phyloP scores from a whole-genome alignment of 2,797 vertebrate genomes.

The Pipistrellus pygmaeus region DNA sequence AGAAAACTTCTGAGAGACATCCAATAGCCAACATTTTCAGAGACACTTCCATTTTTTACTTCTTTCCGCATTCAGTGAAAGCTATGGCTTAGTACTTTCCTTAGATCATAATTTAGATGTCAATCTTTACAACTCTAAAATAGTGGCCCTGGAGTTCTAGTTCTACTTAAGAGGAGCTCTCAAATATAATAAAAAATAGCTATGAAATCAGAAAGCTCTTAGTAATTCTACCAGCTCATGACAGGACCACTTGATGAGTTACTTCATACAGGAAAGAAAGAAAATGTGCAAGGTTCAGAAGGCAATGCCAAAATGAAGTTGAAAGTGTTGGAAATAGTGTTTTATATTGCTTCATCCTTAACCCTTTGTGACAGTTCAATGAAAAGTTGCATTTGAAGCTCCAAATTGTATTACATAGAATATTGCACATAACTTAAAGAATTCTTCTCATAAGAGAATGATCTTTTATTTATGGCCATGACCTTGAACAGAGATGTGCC shows the following conservation, averaged over 20 bases:
- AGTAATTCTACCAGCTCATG: slow-evolving; percentile 77
- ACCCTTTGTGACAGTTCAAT: slow-evolving; percentile 46
- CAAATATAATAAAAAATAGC: slow-evolving; percentile 82
- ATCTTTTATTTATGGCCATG: not conserved
- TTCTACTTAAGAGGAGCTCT: slow-evolving; percentile 77
- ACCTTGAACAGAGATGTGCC: not conserved
- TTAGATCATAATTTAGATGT: slow-evolving; percentile 82
- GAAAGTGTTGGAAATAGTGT: slow-evolving; percentile 66
- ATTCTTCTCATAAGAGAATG: not conserved
- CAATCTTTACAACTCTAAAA: slow-evolving; percentile 80
- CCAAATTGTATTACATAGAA: not conserved
- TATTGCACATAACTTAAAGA: not conserved
- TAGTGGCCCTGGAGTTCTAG: slow-evolving; percentile 77
- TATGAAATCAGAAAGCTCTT: slow-evolving; percentile 82
- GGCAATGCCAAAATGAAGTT: slow-evolving; percentile 59
- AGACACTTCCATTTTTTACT: slow-evolving; percentile 68
- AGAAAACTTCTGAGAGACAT: slow-evolving; percentile 53
- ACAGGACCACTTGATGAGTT: slow-evolving; percentile 80
- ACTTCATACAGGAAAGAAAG: slow-evolving; percentile 75
- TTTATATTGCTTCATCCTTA: slow-evolving; percentile 69
- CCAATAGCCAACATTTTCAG: slow-evolving; percentile 65
- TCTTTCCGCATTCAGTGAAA: slow-evolving; percentile 67
- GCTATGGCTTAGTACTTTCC: slow-evolving; percentile 67
- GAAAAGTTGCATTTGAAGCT: slow-evolving; percentile 48
- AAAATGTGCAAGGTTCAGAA: slow-evolving; percentile 75